Base-by-base conservation (phyloP, 37 sponge, comb jelly and placozoan genomes). In the Bolinopsis microptera region DNA sequence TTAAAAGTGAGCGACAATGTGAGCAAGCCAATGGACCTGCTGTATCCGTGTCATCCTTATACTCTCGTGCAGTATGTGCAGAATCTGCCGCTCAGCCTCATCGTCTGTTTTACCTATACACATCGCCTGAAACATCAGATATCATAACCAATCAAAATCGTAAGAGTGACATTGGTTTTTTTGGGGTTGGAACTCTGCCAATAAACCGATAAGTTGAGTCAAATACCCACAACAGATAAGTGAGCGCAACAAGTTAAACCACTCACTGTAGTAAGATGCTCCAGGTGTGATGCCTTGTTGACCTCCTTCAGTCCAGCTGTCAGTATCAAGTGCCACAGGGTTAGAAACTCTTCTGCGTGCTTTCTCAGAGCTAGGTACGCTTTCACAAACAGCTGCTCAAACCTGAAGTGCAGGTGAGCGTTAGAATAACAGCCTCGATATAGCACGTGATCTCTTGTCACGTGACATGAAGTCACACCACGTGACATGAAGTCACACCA, bases 271-370 rank as follows among this genome's bases (percentile, higher is more conserved):
- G 61, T 48, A 18, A 48, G 61, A 48, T 48, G 61, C 61, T 48
- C 61, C 61, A 48, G 61, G 13, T 48, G 61, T 18, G 61, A 72
- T n/a, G 74, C 31, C 74, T 72, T 24, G 31, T 72, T 72, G 26
- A 82, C 24, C 31, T 82, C 83, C 35, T 31, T 31, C 32, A 82
- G 36, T 9, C 31, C 31, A 13, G 83, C 83, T 9, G 83, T 35
- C 23, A 36, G 23, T 9, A 82, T 32, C 32, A 82, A 31, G 31
- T 82, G 83, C 22, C 24, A 35, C 3, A 82, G 35, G 38, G 83
- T 82, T 3, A 82, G 83, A 35, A 82, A 82, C 38, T 82, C 38
- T 23, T 82, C 83, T 18, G 83, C 23, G 38, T 82, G 38, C 13
- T 31, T 35, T 82, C 83, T 24, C 24, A 82, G 83, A 8, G 23